Conservation (phyloP, 2,797 vertebrate genomes). For the Nyctalus aviator region DNA sequence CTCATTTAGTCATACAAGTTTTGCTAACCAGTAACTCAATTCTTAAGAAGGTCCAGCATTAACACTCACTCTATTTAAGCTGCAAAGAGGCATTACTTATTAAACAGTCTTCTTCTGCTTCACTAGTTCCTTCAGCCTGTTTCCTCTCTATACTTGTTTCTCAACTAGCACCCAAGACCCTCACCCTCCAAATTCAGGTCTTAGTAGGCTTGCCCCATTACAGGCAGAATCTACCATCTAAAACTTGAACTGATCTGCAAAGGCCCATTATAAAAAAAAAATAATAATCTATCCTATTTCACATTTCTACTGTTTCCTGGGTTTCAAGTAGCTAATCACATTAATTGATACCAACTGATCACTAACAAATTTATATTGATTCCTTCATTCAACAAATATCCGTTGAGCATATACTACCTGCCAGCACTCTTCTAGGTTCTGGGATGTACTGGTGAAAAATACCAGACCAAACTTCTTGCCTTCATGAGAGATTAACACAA, state of each 20-base stretch:
- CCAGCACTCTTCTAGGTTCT: neutral
- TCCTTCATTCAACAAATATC: conserved; percentile 15
- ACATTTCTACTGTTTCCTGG: neutral
- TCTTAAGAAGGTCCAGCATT: neutral
- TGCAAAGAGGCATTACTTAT: neutral
- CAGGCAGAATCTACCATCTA: neutral
- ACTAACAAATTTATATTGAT: neutral
- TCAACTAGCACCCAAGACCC: neutral
- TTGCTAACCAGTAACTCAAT: neutral
- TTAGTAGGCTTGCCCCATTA: neutral
- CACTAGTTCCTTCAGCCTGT: neutral
- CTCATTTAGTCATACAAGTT: neutral
- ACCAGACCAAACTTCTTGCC: neutral
- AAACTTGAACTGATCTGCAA: neutral
- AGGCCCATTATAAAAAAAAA: neutral
- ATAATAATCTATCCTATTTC: neutral
- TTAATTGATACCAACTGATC: neutral
- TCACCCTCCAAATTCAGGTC: neutral
- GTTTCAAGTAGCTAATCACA: neutral
- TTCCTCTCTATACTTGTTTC: neutral
- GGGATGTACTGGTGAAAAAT: neutral
- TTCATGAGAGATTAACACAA: neutral
- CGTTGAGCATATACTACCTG: neutral
- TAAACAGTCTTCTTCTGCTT: neutral
- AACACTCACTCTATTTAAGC: neutral